Percentiles rank a stretch among this genome's conserved stretches.
Evolutionary conservation across 2,113 vertebrate species (phyloP).

Genomic region (Tachysurus fulvidraco): DNA sequence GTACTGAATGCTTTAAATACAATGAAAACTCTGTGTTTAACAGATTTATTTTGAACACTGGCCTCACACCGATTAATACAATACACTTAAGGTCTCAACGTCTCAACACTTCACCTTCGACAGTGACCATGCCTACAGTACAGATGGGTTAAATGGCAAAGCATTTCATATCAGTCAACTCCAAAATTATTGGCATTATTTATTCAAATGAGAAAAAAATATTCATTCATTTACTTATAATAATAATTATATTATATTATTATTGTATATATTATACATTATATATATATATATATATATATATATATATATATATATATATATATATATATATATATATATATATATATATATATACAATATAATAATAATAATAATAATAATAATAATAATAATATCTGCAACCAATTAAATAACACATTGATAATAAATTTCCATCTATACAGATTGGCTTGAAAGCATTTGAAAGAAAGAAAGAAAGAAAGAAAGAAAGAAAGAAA

Average conservation of each 20-base stretch:
- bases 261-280: no score
- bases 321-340: no score
- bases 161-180: neutral
- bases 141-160: neutral
- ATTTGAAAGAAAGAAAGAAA: neutral
- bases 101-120: neutral
- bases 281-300: no score
- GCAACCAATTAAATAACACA: neutral
- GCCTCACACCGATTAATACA: neutral
- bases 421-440: neutral
- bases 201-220: neutral
- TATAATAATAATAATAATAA: no score
- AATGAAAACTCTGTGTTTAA: neutral
- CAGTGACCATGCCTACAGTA: neutral
- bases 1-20: neutral
- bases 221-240: neutral
- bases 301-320: no score
- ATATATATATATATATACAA: no score
- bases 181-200: neutral
- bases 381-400: neutral
- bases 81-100: neutral
- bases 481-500: neutral
- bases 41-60: constrained; percentile 18
- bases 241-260: no score
- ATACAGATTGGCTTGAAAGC: neutral